Base-by-base conservation (phyloP, 2,888 invertebrate genomes). In the Perdita meconis region DNA sequence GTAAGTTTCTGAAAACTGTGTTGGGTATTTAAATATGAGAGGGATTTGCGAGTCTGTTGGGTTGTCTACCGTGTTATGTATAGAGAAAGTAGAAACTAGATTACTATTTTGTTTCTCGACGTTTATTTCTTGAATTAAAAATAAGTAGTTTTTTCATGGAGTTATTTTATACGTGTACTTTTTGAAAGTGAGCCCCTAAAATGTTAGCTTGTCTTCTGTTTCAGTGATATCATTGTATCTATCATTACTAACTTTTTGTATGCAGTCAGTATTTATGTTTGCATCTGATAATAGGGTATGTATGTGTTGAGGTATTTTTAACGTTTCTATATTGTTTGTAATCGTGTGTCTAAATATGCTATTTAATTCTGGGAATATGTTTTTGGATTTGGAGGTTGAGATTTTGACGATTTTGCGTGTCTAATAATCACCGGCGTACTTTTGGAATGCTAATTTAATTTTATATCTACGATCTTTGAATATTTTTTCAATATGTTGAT, bases 151-250 rank as follows among this genome's bases (percentile, higher is more conserved):
- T n/a, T n/a, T n/a, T n/a, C n/a, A n/a, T n/a, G n/a, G n/a, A n/a
- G n/a, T n/a, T n/a, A n/a, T n/a, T n/a, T n/a, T n/a, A n/a, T n/a
- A n/a, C n/a, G n/a, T 53, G 59, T 0, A 16, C 51, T n/a, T 5
- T 1, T 59, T 71, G 56, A 16, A 51, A 71, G 30, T 70, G 34
- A 2, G 53, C 50, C 0, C 71, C 71, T 38, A 71, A 13, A 0
- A 64, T n/a, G 0, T 38, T 47, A 56, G 10, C 47, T 61, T 69
- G 0, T 69, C 44, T 0, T 5, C 6, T 6, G 40, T 24, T 0
- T 40, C 42, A 2, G 53, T 64, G 3, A 12, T 5, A 1, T n/a
- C 13, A 0, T 63, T n/a, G n/a, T n/a, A n/a, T n/a, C n/a, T 44
- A 5, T 3, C 12, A 0, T 34, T 3, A 0, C 2, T 0, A 24